A percentile compares a stretch with the other conserved stretches of the same genome.
These are phyloP conservation scores for Rhagonycha lutea DNA, from an alignment of 2,888 invertebrate species.

Conservation along the genomic window DNA sequence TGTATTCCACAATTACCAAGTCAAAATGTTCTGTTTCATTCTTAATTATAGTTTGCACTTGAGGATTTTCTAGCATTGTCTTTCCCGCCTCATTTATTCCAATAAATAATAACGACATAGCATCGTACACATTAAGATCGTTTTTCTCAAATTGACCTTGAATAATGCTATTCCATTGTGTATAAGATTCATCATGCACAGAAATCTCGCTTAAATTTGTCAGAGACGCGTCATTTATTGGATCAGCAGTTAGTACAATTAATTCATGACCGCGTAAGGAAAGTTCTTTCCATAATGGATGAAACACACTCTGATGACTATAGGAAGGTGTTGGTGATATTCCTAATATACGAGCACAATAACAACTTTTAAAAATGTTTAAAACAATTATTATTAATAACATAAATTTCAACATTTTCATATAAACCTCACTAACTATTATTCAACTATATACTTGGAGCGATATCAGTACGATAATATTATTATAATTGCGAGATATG, in stretches of 20 bases:
- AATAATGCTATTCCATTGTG: background rate
- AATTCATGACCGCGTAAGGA: conserved; percentile 14
- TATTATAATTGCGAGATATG: too few relatives aligned
- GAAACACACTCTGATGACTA: conserved; percentile 40
- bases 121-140: background rate
- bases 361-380: background rate
- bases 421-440: background rate
- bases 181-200: background rate
- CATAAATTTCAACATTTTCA: background rate
- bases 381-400: background rate
- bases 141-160: background rate
- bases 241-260: background rate
- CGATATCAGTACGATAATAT: too few relatives aligned
- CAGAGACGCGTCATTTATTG: background rate
- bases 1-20: background rate
- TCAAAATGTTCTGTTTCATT: background rate
- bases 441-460: too few relatives aligned
- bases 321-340: conserved; percentile 33
- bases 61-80: background rate
- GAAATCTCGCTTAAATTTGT: background rate
- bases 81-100: background rate
- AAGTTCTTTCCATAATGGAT: conserved; percentile 39
- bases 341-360: background rate
- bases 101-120: background rate
- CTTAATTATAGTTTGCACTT: background rate